phyloP scores from a whole-genome alignment of 2,888 invertebrate genomes.

The Allacma fusca region DNA sequence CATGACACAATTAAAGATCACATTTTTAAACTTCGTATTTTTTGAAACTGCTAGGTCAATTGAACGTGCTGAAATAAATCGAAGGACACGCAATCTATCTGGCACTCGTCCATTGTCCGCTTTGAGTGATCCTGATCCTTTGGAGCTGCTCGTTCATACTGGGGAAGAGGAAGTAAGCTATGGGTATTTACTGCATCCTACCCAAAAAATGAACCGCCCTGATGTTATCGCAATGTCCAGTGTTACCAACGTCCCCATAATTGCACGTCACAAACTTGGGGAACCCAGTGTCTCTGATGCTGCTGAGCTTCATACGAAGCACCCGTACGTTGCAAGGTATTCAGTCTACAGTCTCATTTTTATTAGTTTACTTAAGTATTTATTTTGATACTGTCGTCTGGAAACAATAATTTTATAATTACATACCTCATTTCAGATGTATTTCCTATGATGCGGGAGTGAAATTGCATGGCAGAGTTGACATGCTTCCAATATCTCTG shows the following conservation, averaged over 20 bases:
- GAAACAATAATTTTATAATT: too few relatives aligned
- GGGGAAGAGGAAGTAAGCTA: conserved; percentile 77
- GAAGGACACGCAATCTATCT: conserved; percentile 35
- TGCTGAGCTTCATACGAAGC: background rate
- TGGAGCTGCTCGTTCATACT: conserved; percentile 76
- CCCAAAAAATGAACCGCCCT: conserved; percentile 22
- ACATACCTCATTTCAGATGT: conserved; percentile 74
- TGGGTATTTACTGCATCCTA: conserved; percentile 56
- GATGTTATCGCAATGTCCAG: background rate
- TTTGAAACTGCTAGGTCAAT: conserved; percentile 27
- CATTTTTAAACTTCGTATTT: background rate
- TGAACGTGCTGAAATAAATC: conserved; percentile 32
- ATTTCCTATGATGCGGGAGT: conserved; percentile 76
- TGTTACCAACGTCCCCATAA: background rate
- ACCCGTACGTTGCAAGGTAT: conserved; percentile 36
- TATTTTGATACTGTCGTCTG: too few relatives aligned
- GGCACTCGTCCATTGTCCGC: conserved; percentile 81
- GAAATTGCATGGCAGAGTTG: conserved; percentile 66
- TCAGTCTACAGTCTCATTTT: too few relatives aligned
- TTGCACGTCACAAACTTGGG: conserved; percentile 32
- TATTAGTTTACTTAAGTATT: too few relatives aligned
- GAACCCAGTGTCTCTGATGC: conserved; percentile 21
- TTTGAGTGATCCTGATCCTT: conserved; percentile 86
- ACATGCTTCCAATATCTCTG: conserved; percentile 26
- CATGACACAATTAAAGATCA: background rate